A percentile compares a stretch with the other conserved stretches of the same genome.
Evolutionary conservation across 2,888 invertebrate genomes (phyloP).

Genomic region (Drosophila paramelanica): DNA sequence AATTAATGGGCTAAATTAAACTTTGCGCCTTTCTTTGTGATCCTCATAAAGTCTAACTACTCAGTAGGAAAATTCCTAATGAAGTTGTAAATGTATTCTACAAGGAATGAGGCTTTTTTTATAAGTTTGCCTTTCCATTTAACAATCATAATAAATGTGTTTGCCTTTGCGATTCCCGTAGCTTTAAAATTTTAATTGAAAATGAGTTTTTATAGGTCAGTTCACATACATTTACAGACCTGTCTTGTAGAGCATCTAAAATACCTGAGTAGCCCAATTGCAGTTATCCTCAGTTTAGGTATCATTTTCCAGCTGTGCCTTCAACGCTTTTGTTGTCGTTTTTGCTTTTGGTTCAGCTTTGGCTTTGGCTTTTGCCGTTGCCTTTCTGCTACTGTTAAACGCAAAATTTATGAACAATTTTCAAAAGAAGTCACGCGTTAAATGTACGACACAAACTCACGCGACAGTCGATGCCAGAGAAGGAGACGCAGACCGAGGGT

Average conservation of each 20-base stretch:
- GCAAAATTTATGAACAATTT: slow-evolving; percentile 81
- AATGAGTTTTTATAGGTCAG: not conserved
- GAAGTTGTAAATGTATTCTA: not conserved
- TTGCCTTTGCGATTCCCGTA: not conserved
- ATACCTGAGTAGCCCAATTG: slow-evolving; percentile 6
- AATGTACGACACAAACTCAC: slow-evolving; percentile 79
- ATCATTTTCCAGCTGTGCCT: slow-evolving; percentile 48
- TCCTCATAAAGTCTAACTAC: not conserved
- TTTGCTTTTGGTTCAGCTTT: slow-evolving; percentile 1
- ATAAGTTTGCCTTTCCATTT: no score
- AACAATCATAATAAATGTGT: no score
- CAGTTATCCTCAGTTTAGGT: slow-evolving; percentile 9
- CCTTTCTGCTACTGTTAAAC: slow-evolving; percentile 77
- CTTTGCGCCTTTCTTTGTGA: not conserved
- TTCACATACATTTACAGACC: not conserved
- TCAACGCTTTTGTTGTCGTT: slow-evolving; percentile 47
- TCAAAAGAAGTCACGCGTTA: slow-evolving; percentile 77
- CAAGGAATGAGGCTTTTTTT: no score
- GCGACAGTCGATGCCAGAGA: slow-evolving; percentile 58
- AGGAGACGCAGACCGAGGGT: not conserved
- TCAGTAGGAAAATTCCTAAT: not conserved
- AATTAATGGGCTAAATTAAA: no score
- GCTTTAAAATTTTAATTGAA: not conserved
- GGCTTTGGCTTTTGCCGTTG: slow-evolving; percentile 30
- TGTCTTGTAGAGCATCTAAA: slow-evolving; percentile 20